Percentiles rank a stretch among this genome's conserved stretches.
These are phyloP conservation scores for Poeciliopsis presidionis DNA, from an alignment of 2,797 vertebrate species.

Conservation along the genomic window DNA sequence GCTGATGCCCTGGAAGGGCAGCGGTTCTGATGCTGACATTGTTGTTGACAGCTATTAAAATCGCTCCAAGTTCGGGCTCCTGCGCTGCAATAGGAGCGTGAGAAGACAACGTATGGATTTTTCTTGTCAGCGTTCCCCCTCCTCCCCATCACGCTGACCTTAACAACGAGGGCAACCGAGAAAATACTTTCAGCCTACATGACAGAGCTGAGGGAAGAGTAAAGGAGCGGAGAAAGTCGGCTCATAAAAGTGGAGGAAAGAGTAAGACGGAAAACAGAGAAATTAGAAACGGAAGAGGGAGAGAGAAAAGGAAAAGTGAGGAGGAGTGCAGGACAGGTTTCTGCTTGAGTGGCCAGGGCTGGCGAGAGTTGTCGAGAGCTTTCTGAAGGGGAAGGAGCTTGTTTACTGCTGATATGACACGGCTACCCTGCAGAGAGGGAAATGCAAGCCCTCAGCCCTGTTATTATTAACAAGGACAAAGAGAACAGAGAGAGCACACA, in stretches of 20 bases:
- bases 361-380: constrained; percentile 75
- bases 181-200: constrained; percentile 75
- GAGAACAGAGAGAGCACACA: constrained; percentile 80
- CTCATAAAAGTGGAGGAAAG: constrained; percentile 55
- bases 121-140: constrained; percentile 78
- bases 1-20: constrained; percentile 51
- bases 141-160: constrained; percentile 80
- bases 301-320: constrained; percentile 63
- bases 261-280: constrained; percentile 59
- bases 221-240: constrained; percentile 55
- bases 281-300: constrained; percentile 56
- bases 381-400: constrained; percentile 83
- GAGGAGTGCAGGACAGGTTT: constrained; percentile 76
- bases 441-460: constrained; percentile 85
- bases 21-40: constrained; percentile 58
- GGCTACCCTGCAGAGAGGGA: constrained; percentile 85
- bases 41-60: constrained; percentile 80
- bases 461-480: constrained; percentile 91
- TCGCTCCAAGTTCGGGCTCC: constrained; percentile 72
- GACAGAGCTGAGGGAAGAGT: constrained; percentile 75
- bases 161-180: constrained; percentile 71
- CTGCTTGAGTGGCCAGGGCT: constrained; percentile 82
- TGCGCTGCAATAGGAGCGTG: constrained; percentile 75
- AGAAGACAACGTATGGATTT: constrained; percentile 85
- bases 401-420: constrained; percentile 88